A percentile compares a stretch with the other conserved stretches of the same genome.
phyloP scores from a whole-genome alignment of 2,113 vertebrate genomes.

The Pluvialis apricaria region DNA sequence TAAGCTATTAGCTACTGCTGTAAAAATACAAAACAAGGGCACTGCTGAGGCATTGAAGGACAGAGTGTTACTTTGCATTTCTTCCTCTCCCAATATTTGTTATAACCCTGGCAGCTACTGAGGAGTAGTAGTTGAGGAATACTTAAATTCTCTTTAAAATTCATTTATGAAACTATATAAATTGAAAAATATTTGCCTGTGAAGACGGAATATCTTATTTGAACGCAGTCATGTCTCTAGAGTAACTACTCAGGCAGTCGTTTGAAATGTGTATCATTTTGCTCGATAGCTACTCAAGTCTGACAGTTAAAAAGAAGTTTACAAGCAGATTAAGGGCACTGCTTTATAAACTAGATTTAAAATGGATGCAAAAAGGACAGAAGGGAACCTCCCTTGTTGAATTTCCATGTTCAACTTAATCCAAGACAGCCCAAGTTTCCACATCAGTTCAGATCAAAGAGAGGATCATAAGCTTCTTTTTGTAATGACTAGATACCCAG shows the following conservation, averaged over 20 bases:
- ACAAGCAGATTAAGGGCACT: background rate
- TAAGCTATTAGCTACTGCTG: background rate
- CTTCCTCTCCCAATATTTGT: background rate
- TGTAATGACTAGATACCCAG: background rate
- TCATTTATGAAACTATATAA: background rate
- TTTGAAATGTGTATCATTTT: constrained; percentile 5
- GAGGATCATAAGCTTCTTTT: background rate
- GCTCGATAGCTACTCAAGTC: background rate
- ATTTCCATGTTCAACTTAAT: background rate
- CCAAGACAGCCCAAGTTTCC: background rate
- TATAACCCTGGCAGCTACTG: background rate
- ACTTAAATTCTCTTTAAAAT: background rate
- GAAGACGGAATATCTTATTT: background rate
- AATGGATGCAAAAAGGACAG: background rate
- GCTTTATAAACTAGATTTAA: background rate
- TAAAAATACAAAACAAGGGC: background rate
- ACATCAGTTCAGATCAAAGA: background rate
- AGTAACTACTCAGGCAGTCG: background rate
- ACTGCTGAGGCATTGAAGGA: background rate
- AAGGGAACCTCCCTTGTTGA: background rate
- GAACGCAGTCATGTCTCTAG: background rate
- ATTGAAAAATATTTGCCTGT: background rate
- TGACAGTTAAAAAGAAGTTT: background rate
- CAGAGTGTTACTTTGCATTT: background rate
- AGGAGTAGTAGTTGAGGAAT: background rate